A percentile compares a stretch with the other conserved stretches of the same genome.
These are phyloP conservation scores for Lipophrys pholis DNA, from an alignment of 2,113 vertebrate species.

Conservation along the genomic window DNA sequence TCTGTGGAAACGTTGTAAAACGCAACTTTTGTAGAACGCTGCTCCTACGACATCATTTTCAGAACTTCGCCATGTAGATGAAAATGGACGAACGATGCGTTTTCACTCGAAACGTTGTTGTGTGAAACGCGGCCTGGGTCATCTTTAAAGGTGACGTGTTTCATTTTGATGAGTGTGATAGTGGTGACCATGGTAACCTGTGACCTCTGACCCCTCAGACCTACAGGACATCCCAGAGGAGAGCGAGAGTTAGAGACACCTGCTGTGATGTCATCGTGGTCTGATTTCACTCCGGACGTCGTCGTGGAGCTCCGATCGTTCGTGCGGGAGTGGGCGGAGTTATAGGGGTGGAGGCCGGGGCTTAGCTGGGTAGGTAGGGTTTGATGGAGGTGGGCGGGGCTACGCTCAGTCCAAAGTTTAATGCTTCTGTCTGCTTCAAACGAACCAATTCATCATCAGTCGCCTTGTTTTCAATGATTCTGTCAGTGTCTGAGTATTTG, in stretches of 20 bases:
- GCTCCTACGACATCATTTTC: no score
- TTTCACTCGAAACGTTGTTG: no score
- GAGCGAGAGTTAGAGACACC: slow-evolving; percentile 79
- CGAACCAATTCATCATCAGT: neutral
- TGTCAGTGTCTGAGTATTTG: no score
- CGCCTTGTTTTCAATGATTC: no score
- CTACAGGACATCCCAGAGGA: slow-evolving; percentile 96
- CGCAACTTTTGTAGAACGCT: no score
- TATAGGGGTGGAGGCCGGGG: neutral
- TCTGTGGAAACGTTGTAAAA: no score
- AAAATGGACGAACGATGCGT: no score
- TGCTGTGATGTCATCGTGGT: neutral
- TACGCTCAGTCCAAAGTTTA: neutral
- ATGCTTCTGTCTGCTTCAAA: slow-evolving; percentile 2
- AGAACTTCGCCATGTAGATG: no score
- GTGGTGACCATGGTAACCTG: slow-evolving; percentile 30
- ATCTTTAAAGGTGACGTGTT: no score
- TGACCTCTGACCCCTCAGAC: slow-evolving; percentile 78
- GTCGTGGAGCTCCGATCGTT: slow-evolving; percentile 33
- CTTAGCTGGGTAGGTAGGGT: neutral
- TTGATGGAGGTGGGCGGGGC: neutral
- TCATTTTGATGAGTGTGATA: neutral
- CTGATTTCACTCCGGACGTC: slow-evolving; percentile 38
- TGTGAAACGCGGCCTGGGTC: no score
- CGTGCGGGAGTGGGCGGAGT: neutral